Evolutionary conservation across 2,888 invertebrate genomes (phyloP), one percentile per base, ranked within the genome.

Genomic region (Trimorus sp.): DNA sequence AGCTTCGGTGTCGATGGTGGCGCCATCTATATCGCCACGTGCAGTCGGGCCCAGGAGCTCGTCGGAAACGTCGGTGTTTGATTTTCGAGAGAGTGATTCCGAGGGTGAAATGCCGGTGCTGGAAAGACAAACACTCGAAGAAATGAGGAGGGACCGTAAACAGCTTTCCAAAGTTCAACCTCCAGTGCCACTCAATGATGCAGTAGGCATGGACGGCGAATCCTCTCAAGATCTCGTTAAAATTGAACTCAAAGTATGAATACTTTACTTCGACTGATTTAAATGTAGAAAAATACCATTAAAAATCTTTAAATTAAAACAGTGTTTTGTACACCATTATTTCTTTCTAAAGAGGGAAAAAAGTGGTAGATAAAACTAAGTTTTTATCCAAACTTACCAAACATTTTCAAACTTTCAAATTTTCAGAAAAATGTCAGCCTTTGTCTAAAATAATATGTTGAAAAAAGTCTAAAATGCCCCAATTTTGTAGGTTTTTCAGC

Each of bases 81-180:
- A 94, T 90, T 94, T 94, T 87, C 93, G 93, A 12, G 94, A 94
- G 84, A 93, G 93, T 68, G 94, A 94, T 85, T 93, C 94, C 15
- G 95, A 96, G 90, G 92, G 93, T 48, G 94, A 94, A 86, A 93
- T 93, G 92, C 93, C 93, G 11, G 93, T 93, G 7, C 88, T 95
- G 36, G 95, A 95, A 91, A 92, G 94, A 74, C 95, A 95, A 87
- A 94, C 95, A 12, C 93, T 95, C 88, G 94, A 94, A 85, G 94
- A 94, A 85, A 95, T 94, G 93, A 89, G 94, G 77, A 91, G 93
- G 83, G 93, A 93, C 86, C 88, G 94, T 83, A 93, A 93, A 85
- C 92, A 94, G 80, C 93, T 94, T 88, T 93, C 94, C 81, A 95
- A 94, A 91, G 93, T 93, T 87, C 94, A 94, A 88, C 93, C 94